These are phyloP conservation scores for Spodoptera exigua DNA, from an alignment of 2,888 invertebrate species.

Conservation along the genomic window DNA sequence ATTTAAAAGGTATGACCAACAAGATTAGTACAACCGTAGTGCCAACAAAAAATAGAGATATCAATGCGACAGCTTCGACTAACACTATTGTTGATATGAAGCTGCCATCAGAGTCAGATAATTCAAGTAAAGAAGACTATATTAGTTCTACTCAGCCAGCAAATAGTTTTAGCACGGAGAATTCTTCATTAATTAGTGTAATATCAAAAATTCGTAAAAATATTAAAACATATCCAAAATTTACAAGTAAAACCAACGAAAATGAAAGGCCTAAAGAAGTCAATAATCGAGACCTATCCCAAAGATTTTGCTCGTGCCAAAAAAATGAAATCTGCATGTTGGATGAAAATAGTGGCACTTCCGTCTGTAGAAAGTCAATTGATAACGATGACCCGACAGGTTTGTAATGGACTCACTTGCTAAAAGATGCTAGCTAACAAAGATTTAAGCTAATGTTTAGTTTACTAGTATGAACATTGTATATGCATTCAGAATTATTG, in stretches of 20 bases:
- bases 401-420: slow-evolving; percentile 52
- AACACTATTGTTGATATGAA: slow-evolving; percentile 71
- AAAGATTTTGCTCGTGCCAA: slow-evolving; percentile 87
- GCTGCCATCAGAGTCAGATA: slow-evolving; percentile 57
- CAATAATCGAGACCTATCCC: slow-evolving; percentile 78
- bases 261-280: slow-evolving; percentile 75
- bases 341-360: slow-evolving; percentile 89
- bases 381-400: slow-evolving; percentile 90
- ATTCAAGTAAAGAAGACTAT: slow-evolving; percentile 58
- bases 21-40: slow-evolving; percentile 82
- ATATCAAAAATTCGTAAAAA: slow-evolving; percentile 83
- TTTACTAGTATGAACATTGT: too few species aligned
- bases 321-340: slow-evolving; percentile 90
- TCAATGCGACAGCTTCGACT: slow-evolving; percentile 75
- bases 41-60: slow-evolving; percentile 78
- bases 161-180: slow-evolving; percentile 63
- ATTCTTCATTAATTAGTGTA: slow-evolving; percentile 68
- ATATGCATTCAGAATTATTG: too few species aligned
- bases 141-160: slow-evolving; percentile 63
- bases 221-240: slow-evolving; percentile 82
- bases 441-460: too few species aligned
- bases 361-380: slow-evolving; percentile 86
- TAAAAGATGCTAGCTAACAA: too few species aligned
- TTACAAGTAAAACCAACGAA: slow-evolving; percentile 65
- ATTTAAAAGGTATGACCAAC: slow-evolving; percentile 76